Conservation (phyloP, 2,888 invertebrate species). For the Hypolimnas misippus region DNA sequence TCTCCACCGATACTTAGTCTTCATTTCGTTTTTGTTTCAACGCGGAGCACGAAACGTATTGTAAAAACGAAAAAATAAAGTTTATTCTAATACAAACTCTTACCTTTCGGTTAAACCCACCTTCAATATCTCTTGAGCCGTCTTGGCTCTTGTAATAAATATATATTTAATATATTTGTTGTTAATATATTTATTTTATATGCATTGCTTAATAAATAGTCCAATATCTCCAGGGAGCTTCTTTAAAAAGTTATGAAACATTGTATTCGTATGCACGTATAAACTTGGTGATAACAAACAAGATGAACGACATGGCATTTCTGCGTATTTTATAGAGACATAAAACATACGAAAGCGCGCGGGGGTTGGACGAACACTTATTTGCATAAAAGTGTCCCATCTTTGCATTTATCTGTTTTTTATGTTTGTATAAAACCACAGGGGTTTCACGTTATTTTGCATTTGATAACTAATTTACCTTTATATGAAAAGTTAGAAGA, state of each 20-base stretch:
- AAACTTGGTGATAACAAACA: slow-evolving; percentile 36
- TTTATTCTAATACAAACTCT: too few species aligned
- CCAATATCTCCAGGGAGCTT: background rate
- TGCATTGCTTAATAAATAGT: background rate
- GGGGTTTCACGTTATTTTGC: slow-evolving; percentile 12
- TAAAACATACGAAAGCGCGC: slow-evolving; percentile 36
- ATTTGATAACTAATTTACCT: background rate
- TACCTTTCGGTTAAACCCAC: too few species aligned
- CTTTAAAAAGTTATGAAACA: slow-evolving; percentile 21
- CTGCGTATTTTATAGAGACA: slow-evolving; percentile 39
- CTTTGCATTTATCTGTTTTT: slow-evolving; percentile 35
- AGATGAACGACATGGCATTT: slow-evolving; percentile 35
- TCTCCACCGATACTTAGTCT: too few species aligned
- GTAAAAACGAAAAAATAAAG: too few species aligned
- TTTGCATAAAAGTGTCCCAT: slow-evolving; percentile 38
- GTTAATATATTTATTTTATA: too few species aligned
- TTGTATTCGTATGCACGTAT: slow-evolving; percentile 22
- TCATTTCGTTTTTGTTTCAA: too few species aligned
- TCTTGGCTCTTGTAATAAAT: too few species aligned
- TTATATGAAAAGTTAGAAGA: background rate
- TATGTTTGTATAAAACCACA: slow-evolving; percentile 30
- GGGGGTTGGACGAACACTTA: slow-evolving; percentile 32
- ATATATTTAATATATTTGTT: too few species aligned
- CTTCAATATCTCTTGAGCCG: too few species aligned
- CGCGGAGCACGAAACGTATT: too few species aligned